Evolutionary conservation across 2,888 invertebrate genomes (phyloP), one percentile per base, ranked within the genome.

Genomic region (Apotomis capreana): DNA sequence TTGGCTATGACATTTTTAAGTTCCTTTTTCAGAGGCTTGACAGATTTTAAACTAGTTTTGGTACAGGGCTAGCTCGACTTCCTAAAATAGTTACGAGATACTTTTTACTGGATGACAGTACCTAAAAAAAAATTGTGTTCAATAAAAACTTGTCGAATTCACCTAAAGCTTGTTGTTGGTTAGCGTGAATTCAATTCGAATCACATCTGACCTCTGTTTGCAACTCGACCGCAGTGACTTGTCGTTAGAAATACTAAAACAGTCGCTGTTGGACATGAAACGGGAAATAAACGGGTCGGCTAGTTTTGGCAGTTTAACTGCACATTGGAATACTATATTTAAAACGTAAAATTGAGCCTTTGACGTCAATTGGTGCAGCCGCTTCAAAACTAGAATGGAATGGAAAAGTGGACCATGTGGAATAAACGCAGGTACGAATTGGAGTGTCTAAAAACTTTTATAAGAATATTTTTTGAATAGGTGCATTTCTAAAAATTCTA

Each of bases 231-330:
- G 40, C 59, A 13, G 44, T 12, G 59, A 46, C 52, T 63, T 13
- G 37, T 52, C 36, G 51, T 51, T 63, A 52, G 63, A 63, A 63
- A 63, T 37, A 63, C 63, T 63, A 52, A 63, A 63, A 37, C 63
- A 52, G 12, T 63, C 52, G 52, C n/a, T 63, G 51, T 36, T n/a
- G 12, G 51, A 51, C 51, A 5, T 8, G 49, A 36, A 36, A 40
- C 40, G 44, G 15, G 44, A 58, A 49, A 49, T 49, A 49, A 37
- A 58, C 58, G 58, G 36, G 10, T n/a, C 5, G 58, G 37, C 10
- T 12, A 9, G 10, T 8, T 8, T 49, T 6, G 9, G 5, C 40
- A 49, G 49, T 9, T 49, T 2, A 49, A 49, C 49, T 49, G 49
- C 10, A 49, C 9, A 9, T 49, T 10, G 49, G 49, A 49, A 49